phyloP scores from a whole-genome alignment of 1,140 invertebrate species.

The Drosophila repletoides region DNA sequence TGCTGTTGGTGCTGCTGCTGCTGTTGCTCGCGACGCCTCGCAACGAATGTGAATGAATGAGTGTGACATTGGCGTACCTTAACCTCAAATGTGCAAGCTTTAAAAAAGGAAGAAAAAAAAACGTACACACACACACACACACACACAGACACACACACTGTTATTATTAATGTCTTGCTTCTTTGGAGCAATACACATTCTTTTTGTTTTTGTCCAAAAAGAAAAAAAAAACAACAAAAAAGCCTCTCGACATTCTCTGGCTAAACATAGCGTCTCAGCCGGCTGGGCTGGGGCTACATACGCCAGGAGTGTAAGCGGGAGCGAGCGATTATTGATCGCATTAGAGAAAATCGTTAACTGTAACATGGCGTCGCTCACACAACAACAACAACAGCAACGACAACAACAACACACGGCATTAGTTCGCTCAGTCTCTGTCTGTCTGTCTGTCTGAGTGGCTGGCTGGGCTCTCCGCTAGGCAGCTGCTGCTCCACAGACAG shows the following conservation, averaged over 20 bases:
- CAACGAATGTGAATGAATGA: conserved; percentile 81
- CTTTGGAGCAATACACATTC: conserved; percentile 43
- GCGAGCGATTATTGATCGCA: conserved; percentile 76
- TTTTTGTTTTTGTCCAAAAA: conserved; percentile 67
- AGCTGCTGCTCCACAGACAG: conserved; percentile 39
- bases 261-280: conserved; percentile 57
- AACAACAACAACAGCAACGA: not conserved
- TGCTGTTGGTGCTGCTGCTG: conserved; percentile 31
- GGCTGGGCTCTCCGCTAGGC: conserved; percentile 5
- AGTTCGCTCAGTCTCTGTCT: conserved; percentile 30
- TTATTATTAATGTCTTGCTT: conserved; percentile 48
- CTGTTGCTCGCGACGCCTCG: conserved; percentile 64
- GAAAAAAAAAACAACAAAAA: conserved; percentile 14
- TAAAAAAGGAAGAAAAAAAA: conserved; percentile 55
- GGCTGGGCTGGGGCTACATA: conserved; percentile 6
- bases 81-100: conserved; percentile 76
- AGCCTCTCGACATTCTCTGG: conserved; percentile 52
- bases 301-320: conserved; percentile 42
- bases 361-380: conserved; percentile 78
- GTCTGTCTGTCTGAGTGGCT: not conserved
- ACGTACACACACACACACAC: conserved; percentile 24
- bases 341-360: conserved; percentile 80
- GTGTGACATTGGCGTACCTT: conserved; percentile 79
- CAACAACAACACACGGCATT: conserved; percentile 37
- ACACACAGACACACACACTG: conserved; percentile 18